Conservation (phyloP, 1,140 invertebrate species). For the Cryptotermes secundus region DNA sequence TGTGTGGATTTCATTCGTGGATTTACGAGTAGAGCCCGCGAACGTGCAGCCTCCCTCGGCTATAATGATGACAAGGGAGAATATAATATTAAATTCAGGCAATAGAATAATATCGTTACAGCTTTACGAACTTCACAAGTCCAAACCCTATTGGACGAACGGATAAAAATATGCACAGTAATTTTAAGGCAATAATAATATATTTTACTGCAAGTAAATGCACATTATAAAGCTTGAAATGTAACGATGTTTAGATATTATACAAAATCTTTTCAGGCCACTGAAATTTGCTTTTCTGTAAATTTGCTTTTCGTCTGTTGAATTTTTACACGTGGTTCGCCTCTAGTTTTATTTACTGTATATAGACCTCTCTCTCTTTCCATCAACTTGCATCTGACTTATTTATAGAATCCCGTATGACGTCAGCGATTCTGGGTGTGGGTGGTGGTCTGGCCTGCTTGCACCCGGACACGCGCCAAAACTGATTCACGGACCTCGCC, state of each 20-base stretch:
- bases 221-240: too few relatives aligned
- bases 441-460: not conserved
- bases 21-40: too few relatives aligned
- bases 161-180: not conserved
- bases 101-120: not conserved
- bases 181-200: not conserved
- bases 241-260: too few relatives aligned
- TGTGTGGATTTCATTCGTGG: too few relatives aligned
- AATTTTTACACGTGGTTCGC: not conserved
- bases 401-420: not conserved
- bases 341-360: not conserved
- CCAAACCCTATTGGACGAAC: not conserved
- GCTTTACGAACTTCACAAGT: not conserved
- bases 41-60: too few relatives aligned
- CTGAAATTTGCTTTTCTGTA: too few relatives aligned
- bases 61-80: too few relatives aligned
- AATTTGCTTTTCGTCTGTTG: not conserved
- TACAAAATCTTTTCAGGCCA: too few relatives aligned
- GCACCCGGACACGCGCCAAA: constrained; percentile 11
- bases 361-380: not conserved
- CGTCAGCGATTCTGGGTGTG: not conserved
- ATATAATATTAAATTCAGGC: too few relatives aligned
- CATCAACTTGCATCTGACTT: not conserved
- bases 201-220: not conserved
- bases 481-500: not conserved